These are phyloP conservation scores for Paracyclopina nana DNA, from an alignment of 1,140 invertebrate genomes.

Conservation along the genomic window DNA sequence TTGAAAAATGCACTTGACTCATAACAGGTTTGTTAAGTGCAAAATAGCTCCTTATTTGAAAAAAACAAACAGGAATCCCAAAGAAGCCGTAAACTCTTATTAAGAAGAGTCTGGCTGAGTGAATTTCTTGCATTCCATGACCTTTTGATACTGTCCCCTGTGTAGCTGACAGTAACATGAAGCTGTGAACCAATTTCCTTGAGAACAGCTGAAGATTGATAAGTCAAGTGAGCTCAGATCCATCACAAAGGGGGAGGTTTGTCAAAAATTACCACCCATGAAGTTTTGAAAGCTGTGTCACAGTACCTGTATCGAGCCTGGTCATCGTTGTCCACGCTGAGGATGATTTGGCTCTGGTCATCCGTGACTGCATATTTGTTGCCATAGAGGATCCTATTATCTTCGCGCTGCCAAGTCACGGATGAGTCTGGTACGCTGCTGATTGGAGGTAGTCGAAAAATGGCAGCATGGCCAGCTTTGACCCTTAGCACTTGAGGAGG, in stretches of 20 bases:
- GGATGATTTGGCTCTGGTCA: constrained; percentile 53
- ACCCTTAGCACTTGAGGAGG: constrained; percentile 43
- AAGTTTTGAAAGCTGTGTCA: too few species aligned
- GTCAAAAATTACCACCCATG: too few species aligned
- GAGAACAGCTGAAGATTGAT: background rate
- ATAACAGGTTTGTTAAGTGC: background rate
- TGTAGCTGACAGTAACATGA: background rate
- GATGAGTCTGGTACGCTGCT: constrained; percentile 58
- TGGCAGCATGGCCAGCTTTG: constrained; percentile 51
- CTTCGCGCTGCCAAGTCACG: constrained; percentile 59
- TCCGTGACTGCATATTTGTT: constrained; percentile 55
- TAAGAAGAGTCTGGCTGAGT: too few species aligned
- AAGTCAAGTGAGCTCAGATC: background rate
- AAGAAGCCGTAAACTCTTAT: too few species aligned
- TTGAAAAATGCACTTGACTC: background rate
- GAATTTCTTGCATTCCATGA: too few species aligned
- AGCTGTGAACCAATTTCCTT: background rate
- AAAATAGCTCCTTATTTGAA: too few species aligned
- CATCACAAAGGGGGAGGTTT: constrained; percentile 10
- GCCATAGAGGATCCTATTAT: constrained; percentile 44
- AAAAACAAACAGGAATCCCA: too few species aligned
- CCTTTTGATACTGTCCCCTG: too few species aligned
- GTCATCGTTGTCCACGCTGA: constrained; percentile 47
- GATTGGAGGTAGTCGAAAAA: constrained; percentile 55
- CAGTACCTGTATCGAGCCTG: constrained; percentile 46